Conservation (phyloP, 2,888 invertebrate genomes). For the Acholoe squamosa region DNA sequence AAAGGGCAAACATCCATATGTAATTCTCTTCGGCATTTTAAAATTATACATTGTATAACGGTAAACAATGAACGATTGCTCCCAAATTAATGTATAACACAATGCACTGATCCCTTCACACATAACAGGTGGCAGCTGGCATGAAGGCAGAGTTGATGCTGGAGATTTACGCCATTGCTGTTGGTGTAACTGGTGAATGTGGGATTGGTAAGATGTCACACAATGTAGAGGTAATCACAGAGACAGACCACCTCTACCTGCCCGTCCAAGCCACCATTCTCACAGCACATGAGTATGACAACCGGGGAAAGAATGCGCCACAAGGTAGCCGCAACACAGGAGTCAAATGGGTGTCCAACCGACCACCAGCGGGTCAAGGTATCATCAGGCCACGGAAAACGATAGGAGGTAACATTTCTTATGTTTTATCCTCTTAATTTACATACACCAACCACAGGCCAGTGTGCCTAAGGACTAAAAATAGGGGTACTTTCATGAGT, state of each 20-base stretch:
- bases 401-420: constrained; percentile 10
- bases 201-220: constrained; percentile 79
- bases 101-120: too few species aligned
- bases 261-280: constrained; percentile 83
- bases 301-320: constrained; percentile 72
- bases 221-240: constrained; percentile 81
- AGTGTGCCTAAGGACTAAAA: background rate
- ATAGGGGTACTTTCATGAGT: background rate
- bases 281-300: constrained; percentile 72
- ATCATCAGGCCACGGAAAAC: constrained; percentile 79
- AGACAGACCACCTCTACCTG: constrained; percentile 80
- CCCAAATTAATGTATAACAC: too few species aligned
- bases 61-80: too few species aligned
- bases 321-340: constrained; percentile 75
- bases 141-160: constrained; percentile 80
- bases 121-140: constrained; percentile 82
- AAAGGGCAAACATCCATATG: too few species aligned
- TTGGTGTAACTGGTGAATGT: constrained; percentile 78
- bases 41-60: too few species aligned
- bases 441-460: too few species aligned
- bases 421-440: background rate
- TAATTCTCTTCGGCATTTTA: too few species aligned
- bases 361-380: constrained; percentile 79
- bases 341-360: constrained; percentile 76
- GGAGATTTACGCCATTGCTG: constrained; percentile 82